Evolutionary conservation across 2,888 invertebrate species (phyloP).

Genomic region (Acronicta psi): DNA sequence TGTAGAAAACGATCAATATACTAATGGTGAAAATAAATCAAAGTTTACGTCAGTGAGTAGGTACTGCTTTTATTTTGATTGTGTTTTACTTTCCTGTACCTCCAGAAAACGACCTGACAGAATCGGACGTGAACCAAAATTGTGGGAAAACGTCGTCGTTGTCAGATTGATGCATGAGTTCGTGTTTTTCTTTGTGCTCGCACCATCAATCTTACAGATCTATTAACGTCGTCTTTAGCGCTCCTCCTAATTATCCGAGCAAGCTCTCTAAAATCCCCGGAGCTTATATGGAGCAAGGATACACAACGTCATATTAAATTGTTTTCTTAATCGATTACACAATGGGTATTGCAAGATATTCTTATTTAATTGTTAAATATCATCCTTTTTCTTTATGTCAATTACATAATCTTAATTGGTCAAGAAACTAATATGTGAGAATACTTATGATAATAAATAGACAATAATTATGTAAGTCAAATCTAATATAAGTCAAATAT

Average conservation of each 20-base stretch:
- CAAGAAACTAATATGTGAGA: no score
- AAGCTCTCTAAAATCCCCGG: slow-evolving; percentile 67
- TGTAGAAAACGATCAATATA: no score
- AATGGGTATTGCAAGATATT: slow-evolving; percentile 29
- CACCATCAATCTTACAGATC: slow-evolving; percentile 80
- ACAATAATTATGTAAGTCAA: not conserved
- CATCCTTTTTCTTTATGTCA: no score
- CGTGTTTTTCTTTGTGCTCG: slow-evolving; percentile 78
- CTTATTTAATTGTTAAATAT: no score
- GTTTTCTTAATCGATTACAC: slow-evolving; percentile 48
- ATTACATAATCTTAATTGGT: no score
- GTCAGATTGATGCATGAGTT: slow-evolving; percentile 82
- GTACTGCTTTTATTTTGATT: slow-evolving; percentile 19
- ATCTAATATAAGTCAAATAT: slow-evolving; percentile 7
- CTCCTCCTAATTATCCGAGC: slow-evolving; percentile 77
- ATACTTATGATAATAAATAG: no score
- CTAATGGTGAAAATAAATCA: slow-evolving; percentile 24
- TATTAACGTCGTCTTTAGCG: slow-evolving; percentile 82
- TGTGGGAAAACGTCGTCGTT: slow-evolving; percentile 61
- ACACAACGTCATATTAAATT: slow-evolving; percentile 63
- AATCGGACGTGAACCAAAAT: slow-evolving; percentile 53
- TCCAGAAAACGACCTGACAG: slow-evolving; percentile 42
- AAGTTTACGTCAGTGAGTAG: slow-evolving; percentile 1
- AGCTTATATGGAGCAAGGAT: slow-evolving; percentile 60
- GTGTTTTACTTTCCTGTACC: slow-evolving; percentile 24